phyloP scores from a whole-genome alignment of 1,140 invertebrate genomes.

The Caenorhabditis brenneri region DNA sequence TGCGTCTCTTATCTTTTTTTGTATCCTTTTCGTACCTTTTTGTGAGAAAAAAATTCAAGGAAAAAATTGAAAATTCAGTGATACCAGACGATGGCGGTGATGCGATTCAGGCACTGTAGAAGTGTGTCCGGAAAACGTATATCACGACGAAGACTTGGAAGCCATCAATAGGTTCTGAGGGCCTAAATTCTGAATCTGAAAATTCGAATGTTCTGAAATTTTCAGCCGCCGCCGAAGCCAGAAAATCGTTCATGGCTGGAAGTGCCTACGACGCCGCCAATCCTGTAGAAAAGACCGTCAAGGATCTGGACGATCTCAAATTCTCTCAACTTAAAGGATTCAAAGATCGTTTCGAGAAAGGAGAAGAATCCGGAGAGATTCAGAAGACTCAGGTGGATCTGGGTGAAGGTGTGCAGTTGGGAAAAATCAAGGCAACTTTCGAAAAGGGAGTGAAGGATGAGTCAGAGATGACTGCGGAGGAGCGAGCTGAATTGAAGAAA shows the following conservation, averaged over 20 bases:
- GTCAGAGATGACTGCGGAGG: slow-evolving; percentile 68
- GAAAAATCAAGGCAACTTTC: slow-evolving; percentile 65
- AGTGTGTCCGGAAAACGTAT: slow-evolving; percentile 44
- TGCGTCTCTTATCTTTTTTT: slow-evolving; percentile 15
- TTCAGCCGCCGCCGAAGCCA: slow-evolving; percentile 63
- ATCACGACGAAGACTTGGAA: slow-evolving; percentile 16
- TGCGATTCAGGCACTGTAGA: slow-evolving; percentile 32
- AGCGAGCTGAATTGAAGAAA: slow-evolving; percentile 68
- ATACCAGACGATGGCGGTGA: slow-evolving; percentile 46
- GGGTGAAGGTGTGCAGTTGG: slow-evolving; percentile 66
- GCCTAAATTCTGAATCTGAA: no score
- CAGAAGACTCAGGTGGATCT: slow-evolving; percentile 63
- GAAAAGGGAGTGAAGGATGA: slow-evolving; percentile 60
- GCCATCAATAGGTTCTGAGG: not conserved
- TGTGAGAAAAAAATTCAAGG: not conserved
- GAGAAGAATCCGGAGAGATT: slow-evolving; percentile 55
- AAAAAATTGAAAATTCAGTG: not conserved
- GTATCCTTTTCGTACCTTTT: not conserved
- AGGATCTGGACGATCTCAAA: slow-evolving; percentile 61
- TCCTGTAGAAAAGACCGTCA: slow-evolving; percentile 61
- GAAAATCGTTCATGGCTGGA: slow-evolving; percentile 66
- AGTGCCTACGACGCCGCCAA: slow-evolving; percentile 58
- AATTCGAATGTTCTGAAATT: no score
- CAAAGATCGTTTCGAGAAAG: slow-evolving; percentile 69
- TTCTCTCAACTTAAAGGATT: slow-evolving; percentile 61